Base-by-base conservation (phyloP, 2,113 vertebrate genomes). In the Porphyrio hochstetteri region DNA sequence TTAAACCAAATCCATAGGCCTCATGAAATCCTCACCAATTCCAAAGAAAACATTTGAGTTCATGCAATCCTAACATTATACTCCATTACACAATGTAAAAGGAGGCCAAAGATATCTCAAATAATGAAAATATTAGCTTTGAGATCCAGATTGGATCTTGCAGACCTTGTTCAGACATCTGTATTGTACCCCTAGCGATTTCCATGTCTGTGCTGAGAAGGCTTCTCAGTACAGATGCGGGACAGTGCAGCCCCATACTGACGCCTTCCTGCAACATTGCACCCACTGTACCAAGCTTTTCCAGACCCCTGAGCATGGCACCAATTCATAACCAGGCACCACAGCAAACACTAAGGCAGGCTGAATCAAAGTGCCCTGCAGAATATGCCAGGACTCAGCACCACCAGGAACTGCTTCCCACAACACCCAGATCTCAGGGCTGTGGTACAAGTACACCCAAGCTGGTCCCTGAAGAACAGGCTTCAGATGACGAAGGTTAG, bases 21-120 rank as follows among this genome's bases (percentile, higher is more conserved):
- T 76, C 10, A 3, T 59, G 33, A 69, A 92, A 70, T 86, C 48
- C 20, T 85, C 53, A 19, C 15, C 24, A 44, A 28, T 63, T 94
- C 90, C 84, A 92, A 92, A 56, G 75, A 71, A 94, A 92, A 95
- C 38, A 67, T 3, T 9, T 31, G n/a, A 79, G n/a, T 93, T 75
- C 44, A 87, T 75, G 50, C 46, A 91, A 68, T 70, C 79, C 69
- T 92, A 57, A 81, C 64, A 70, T 86, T 74, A 69, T 71, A 71
- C 28, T 59, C 38, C 59, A 74, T 82, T 60, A 48, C n/a, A 6
- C 50, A 67, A 40, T 2, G 2, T 60, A 87, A 86, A 77, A 9
- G 46, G 72, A 20, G 56, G 78, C 60, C 64, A 91, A 69, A 95
- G 42, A 35, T 31, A 65, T 84, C 56, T 78, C 52, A 63, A 48